These are phyloP conservation scores for Zaprionus lachaisei DNA, from an alignment of 1,140 invertebrate genomes.

Conservation along the genomic window DNA sequence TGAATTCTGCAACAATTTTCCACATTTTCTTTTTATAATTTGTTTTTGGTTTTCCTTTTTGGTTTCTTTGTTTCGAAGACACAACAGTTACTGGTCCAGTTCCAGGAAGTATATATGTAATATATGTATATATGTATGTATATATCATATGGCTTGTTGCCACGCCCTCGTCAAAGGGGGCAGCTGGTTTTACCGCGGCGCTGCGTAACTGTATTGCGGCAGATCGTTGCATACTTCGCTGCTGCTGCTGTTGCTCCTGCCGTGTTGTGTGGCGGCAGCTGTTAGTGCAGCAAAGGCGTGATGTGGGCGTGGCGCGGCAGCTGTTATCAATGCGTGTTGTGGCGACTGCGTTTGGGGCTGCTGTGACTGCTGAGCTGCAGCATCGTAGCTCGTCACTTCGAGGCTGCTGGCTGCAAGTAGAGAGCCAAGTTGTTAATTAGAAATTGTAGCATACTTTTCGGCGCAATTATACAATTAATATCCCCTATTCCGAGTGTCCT, in stretches of 20 bases:
- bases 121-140: conserved; percentile 20
- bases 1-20: conserved; percentile 43
- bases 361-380: neutral
- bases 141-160: conserved; percentile 23
- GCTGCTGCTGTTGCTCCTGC: conserved; percentile 1
- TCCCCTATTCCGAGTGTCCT: no score
- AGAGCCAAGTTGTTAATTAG: neutral
- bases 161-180: conserved; percentile 13
- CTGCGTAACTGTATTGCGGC: conserved; percentile 63
- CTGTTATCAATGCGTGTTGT: conserved; percentile 21
- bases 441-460: neutral
- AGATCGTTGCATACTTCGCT: conserved; percentile 59
- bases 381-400: conserved; percentile 57
- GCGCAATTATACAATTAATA: neutral
- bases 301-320: conserved; percentile 51
- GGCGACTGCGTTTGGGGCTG: conserved; percentile 21
- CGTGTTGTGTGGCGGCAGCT: conserved; percentile 40
- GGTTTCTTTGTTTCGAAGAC: conserved; percentile 72
- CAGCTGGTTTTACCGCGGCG: conserved; percentile 60
- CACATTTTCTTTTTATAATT: conserved; percentile 53
- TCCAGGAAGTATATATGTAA: conserved; percentile 76
- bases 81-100: conserved; percentile 85
- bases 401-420: conserved; percentile 52
- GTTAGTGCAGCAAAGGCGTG: conserved; percentile 69
- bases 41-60: conserved; percentile 52